Evolutionary conservation across 2,888 invertebrate species (phyloP).

Genomic region (Drosophila colorata): DNA sequence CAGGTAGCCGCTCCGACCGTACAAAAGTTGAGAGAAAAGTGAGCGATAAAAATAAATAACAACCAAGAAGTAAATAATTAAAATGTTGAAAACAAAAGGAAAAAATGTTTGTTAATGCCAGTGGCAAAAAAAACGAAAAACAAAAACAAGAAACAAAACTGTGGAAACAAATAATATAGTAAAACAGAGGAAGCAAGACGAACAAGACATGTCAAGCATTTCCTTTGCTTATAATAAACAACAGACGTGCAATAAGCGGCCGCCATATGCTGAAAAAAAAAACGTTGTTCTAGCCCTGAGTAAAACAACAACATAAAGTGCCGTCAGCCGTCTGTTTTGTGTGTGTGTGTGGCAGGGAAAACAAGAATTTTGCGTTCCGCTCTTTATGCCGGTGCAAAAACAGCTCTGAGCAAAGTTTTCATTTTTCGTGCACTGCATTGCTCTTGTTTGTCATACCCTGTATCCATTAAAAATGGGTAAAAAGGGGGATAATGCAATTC

Average conservation of each 20-base stretch:
- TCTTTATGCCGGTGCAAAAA: conserved; percentile 63
- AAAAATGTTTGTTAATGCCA: conserved; percentile 44
- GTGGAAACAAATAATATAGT: conserved; percentile 41
- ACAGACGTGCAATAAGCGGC: conserved; percentile 51
- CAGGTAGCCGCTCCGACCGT: conserved; percentile 15
- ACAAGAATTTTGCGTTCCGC: conserved; percentile 64
- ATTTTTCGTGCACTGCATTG: conserved; percentile 32
- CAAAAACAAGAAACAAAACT: conserved; percentile 30
- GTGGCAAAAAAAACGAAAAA: conserved; percentile 29
- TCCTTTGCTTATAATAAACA: conserved; percentile 64
- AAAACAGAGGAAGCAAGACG: conserved; percentile 50
- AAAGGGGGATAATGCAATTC: background rate
- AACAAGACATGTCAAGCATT: conserved; percentile 74
- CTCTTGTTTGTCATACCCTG: conserved; percentile 20
- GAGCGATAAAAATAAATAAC: conserved; percentile 49
- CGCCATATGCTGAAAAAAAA: conserved; percentile 60
- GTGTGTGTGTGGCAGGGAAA: conserved; percentile 37
- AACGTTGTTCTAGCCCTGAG: conserved; percentile 54
- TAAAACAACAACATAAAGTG: conserved; percentile 36
- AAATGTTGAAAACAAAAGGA: conserved; percentile 37
- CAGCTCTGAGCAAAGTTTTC: conserved; percentile 50
- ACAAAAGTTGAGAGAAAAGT: conserved; percentile 10
- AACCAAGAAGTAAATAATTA: conserved; percentile 54
- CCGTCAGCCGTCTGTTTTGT: conserved; percentile 28
- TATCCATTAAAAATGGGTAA: background rate